A percentile compares a stretch with the other conserved stretches of the same genome.
These are phyloP conservation scores for Pseudachorutes palmiensis DNA, from an alignment of 1,140 invertebrate genomes.

Conservation along the genomic window DNA sequence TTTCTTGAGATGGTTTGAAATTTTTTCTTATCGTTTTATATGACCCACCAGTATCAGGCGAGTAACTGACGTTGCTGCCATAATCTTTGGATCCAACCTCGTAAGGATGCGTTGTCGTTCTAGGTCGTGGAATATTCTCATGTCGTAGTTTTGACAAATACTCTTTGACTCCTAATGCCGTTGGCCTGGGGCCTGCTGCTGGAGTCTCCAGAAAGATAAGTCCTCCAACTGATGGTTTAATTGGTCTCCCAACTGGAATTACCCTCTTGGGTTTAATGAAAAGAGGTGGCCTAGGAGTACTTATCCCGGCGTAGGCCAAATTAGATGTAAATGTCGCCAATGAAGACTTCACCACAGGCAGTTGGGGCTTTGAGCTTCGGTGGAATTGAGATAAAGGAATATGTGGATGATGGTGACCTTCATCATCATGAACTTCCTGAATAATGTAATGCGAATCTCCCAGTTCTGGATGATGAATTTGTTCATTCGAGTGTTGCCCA, in stretches of 20 bases:
- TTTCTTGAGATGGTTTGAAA: neutral
- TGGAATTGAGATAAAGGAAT: neutral
- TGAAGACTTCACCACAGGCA: constrained; percentile 26
- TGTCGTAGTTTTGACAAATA: constrained; percentile 22
- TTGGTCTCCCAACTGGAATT: constrained; percentile 20
- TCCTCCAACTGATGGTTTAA: constrained; percentile 21
- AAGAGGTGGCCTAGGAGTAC: constrained; percentile 10
- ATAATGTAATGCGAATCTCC: neutral
- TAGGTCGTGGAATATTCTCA: neutral
- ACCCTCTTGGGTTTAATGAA: constrained; percentile 11
- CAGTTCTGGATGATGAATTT: neutral
- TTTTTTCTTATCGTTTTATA: neutral
- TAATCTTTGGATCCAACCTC: constrained; percentile 35
- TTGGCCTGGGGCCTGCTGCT: constrained; percentile 17
- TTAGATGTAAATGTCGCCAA: constrained; percentile 26
- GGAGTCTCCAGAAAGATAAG: constrained; percentile 33
- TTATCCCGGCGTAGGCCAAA: constrained; percentile 3
- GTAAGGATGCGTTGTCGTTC: constrained; percentile 32
- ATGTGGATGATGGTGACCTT: neutral
- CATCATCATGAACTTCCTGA: neutral
- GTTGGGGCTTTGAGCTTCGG: neutral
- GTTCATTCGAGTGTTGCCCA: too few species aligned
- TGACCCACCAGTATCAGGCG: neutral
- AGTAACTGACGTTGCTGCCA: constrained; percentile 29
- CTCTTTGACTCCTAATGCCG: constrained; percentile 25